Evolutionary conservation across 2,888 invertebrate genomes (phyloP).

Genomic region (Oxytorus armatus): DNA sequence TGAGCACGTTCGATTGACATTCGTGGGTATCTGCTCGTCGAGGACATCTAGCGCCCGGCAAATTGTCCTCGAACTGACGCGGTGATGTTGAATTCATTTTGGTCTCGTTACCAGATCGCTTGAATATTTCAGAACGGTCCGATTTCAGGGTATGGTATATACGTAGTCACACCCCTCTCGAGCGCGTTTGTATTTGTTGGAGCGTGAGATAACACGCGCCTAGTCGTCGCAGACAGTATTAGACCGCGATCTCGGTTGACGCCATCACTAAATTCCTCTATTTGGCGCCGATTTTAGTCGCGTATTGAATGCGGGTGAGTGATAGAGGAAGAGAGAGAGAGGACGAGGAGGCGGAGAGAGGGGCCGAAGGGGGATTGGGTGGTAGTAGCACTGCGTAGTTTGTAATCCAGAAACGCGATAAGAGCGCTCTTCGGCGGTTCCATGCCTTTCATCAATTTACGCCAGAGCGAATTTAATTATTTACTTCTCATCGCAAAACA

Average conservation of each 20-base stretch:
- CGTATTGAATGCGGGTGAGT: neutral
- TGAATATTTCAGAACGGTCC: constrained; percentile 67
- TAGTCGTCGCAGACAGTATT: neutral
- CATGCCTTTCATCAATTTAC: constrained; percentile 71
- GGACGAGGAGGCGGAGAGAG: neutral
- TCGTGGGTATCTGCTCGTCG: constrained; percentile 39
- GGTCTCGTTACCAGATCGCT: constrained; percentile 69
- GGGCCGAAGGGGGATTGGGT: neutral
- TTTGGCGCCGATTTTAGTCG: constrained; percentile 29
- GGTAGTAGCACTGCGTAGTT: neutral
- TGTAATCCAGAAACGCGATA: constrained; percentile 23
- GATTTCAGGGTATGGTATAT: constrained; percentile 19
- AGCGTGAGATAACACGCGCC: constrained; percentile 12
- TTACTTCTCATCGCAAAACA: constrained; percentile 72
- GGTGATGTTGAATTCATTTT: constrained; percentile 71
- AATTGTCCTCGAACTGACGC: constrained; percentile 43
- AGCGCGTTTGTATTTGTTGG: constrained; percentile 10
- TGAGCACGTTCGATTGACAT: constrained; percentile 67
- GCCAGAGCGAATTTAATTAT: constrained; percentile 76
- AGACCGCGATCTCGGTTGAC: constrained; percentile 11
- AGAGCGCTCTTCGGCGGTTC: constrained; percentile 37
- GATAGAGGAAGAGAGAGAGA: neutral
- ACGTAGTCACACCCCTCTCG: neutral
- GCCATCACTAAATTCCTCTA: constrained; percentile 22
- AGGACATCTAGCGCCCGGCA: constrained; percentile 42